A percentile compares a stretch with the other conserved stretches of the same genome.
These are phyloP conservation scores for Meles meles DNA, from an alignment of 2,113 vertebrate genomes.

Conservation along the genomic window DNA sequence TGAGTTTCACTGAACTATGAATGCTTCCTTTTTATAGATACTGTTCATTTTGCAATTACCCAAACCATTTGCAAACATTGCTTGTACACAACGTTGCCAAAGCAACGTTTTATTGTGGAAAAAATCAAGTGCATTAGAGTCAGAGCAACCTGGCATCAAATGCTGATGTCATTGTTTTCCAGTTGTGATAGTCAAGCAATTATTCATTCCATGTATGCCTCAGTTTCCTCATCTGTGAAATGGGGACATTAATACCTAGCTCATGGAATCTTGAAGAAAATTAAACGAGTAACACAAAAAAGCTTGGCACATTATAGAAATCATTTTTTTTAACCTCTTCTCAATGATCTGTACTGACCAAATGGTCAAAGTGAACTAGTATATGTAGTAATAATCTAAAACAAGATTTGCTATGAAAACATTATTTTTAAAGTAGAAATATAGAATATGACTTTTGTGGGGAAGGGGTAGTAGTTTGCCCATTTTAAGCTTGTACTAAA, in stretches of 20 bases:
- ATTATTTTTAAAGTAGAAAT: not conserved
- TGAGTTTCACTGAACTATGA: not conserved
- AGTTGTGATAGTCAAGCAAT: not conserved
- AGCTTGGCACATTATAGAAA: not conserved
- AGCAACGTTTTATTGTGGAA: not conserved
- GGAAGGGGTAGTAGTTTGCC: not conserved
- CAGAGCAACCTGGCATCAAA: not conserved
- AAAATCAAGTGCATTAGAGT: not conserved
- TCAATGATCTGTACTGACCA: not conserved
- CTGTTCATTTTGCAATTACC: conserved; percentile 21
- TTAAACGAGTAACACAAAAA: not conserved
- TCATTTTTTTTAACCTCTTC: not conserved
- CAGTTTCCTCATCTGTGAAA: conserved; percentile 24
- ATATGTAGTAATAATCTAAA: not conserved
- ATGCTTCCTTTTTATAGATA: not conserved
- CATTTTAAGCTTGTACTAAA: not conserved
- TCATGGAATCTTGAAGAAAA: not conserved
- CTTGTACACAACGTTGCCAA: not conserved
- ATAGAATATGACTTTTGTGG: not conserved
- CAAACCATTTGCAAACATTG: conserved; percentile 2
- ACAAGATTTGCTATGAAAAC: not conserved
- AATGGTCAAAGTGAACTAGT: not conserved
- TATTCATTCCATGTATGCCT: not conserved
- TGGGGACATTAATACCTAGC: not conserved
- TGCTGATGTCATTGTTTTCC: not conserved